Evolutionary conservation across 2,888 invertebrate species (phyloP).

Genomic region (Microctonus hyperodae): DNA sequence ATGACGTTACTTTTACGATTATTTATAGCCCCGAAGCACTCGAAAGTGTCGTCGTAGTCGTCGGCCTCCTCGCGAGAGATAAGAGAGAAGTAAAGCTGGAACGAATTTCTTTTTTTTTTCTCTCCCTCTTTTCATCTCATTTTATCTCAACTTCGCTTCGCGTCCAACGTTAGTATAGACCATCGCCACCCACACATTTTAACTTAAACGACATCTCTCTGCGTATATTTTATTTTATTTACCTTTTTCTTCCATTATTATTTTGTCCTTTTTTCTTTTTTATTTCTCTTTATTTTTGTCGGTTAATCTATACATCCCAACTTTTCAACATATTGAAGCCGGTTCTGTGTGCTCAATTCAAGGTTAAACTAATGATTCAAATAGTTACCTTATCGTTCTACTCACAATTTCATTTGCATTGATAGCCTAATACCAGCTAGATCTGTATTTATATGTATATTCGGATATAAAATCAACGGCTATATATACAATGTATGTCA

Average conservation of each 20-base stretch:
- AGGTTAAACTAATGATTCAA: neutral
- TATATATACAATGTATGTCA: too few relatives aligned
- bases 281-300: slow-evolving; percentile 17
- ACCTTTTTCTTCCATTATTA: slow-evolving; percentile 11
- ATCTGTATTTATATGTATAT: too few relatives aligned
- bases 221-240: slow-evolving; percentile 14
- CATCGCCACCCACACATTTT: slow-evolving; percentile 46
- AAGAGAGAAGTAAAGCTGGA: slow-evolving; percentile 31
- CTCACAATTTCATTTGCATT: slow-evolving; percentile 1
- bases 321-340: neutral
- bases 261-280: neutral
- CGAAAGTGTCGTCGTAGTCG: slow-evolving; percentile 39
- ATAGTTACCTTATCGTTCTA: neutral
- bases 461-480: too few relatives aligned
- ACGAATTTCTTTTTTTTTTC: slow-evolving; percentile 28
- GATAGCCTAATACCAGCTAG: neutral
- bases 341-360: neutral
- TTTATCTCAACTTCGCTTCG: slow-evolving; percentile 49
- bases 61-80: slow-evolving; percentile 25
- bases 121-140: slow-evolving; percentile 39
- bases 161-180: slow-evolving; percentile 39
- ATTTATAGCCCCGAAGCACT: slow-evolving; percentile 52
- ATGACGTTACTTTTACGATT: slow-evolving; percentile 49
- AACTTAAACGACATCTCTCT: slow-evolving; percentile 27
- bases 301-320: slow-evolving; percentile 14